Evolutionary conservation across 1,140 invertebrate species (phyloP).

Genomic region (Phymastichus coffea): DNA sequence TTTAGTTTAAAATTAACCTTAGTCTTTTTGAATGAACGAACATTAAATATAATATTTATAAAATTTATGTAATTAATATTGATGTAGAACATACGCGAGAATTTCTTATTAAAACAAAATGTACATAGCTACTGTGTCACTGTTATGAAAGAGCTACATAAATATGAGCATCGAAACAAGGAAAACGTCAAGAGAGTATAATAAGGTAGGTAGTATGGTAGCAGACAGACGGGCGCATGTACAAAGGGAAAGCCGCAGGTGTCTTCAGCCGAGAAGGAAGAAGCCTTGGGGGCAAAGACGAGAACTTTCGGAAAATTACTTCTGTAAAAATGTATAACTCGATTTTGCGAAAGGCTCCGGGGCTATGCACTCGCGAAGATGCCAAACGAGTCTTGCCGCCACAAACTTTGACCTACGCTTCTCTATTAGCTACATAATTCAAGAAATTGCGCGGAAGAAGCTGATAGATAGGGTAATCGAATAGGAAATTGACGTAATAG

Average conservation of each 20-base stretch:
- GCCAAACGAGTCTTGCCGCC: neutral
- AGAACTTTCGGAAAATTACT: slow-evolving; percentile 13
- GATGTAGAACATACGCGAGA: too few relatives aligned
- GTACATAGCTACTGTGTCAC: too few relatives aligned
- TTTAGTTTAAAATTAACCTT: too few relatives aligned
- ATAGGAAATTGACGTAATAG: slow-evolving; percentile 5
- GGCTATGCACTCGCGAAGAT: neutral
- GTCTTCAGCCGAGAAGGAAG: neutral
- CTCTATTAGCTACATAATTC: slow-evolving; percentile 16
- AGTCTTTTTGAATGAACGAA: too few relatives aligned
- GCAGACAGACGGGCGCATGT: neutral
- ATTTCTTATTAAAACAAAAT: too few relatives aligned
- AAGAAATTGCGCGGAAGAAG: neutral
- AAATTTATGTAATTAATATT: too few relatives aligned
- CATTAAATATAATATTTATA: too few relatives aligned
- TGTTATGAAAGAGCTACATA: too few relatives aligned
- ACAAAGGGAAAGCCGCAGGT: slow-evolving; percentile 31
- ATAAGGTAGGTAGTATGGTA: too few relatives aligned
- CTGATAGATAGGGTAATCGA: neutral
- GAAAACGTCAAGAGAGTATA: too few relatives aligned
- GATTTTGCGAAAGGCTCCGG: neutral
- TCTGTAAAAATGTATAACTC: slow-evolving; percentile 18
- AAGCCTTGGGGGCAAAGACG: neutral
- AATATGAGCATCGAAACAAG: too few relatives aligned
- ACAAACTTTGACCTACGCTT: neutral